Evolutionary conservation across 1,140 invertebrate species (phyloP).

Genomic region (Bombus fervidus): DNA sequence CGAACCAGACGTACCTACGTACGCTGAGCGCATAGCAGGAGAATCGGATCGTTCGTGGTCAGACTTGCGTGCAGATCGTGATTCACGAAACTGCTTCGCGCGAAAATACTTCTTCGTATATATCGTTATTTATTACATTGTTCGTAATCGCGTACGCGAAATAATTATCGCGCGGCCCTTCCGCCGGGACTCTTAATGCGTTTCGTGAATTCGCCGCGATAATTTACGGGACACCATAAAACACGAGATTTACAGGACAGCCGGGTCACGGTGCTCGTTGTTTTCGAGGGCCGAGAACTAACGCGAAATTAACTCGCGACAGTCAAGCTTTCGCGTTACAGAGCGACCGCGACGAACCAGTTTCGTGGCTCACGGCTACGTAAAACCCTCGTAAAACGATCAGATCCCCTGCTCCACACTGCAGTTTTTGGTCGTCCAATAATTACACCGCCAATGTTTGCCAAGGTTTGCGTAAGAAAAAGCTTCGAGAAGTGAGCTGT

Average conservation of each 20-base stretch:
- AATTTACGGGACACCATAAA: constrained; percentile 28
- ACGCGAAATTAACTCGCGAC: constrained; percentile 12
- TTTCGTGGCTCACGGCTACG: not conserved
- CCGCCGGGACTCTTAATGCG: not conserved
- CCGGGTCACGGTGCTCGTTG: not conserved
- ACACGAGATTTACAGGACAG: constrained; percentile 12
- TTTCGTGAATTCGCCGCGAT: constrained; percentile 11
- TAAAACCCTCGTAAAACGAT: constrained; percentile 29
- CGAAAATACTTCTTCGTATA: not conserved
- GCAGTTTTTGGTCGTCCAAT: constrained; percentile 7
- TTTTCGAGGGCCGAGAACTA: not conserved
- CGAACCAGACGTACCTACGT: not conserved
- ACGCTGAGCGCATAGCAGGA: not conserved
- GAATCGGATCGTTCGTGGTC: not conserved
- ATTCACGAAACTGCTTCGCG: constrained; percentile 5
- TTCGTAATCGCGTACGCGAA: constrained; percentile 10
- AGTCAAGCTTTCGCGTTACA: not conserved
- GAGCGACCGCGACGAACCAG: constrained; percentile 20
- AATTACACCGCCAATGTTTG: not conserved
- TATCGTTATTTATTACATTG: constrained; percentile 21
- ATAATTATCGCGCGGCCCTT: constrained; percentile 12
- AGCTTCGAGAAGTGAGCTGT: not conserved
- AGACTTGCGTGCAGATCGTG: constrained; percentile 23
- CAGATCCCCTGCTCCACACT: not conserved
- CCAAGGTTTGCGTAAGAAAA: not conserved